Conservation (phyloP, 2,888 invertebrate genomes). For the Drosophila paucipuncta region DNA sequence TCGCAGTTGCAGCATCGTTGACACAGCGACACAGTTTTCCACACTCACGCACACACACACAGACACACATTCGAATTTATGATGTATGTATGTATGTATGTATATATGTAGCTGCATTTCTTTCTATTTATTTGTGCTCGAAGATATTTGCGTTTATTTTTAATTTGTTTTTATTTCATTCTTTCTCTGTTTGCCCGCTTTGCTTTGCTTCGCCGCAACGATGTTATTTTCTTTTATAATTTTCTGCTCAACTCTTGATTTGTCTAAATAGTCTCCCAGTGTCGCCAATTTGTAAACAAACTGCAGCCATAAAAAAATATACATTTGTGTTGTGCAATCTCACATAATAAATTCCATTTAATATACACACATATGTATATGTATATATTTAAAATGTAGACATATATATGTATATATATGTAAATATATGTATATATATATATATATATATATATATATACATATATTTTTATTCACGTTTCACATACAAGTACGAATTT, state of each 20-base stretch:
- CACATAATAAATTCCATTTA: constrained; percentile 35
- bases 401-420: constrained; percentile 14
- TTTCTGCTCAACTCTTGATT: constrained; percentile 46
- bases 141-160: constrained; percentile 52
- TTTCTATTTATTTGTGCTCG: constrained; percentile 54
- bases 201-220: constrained; percentile 20
- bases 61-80: constrained; percentile 5
- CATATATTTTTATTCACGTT: constrained; percentile 7
- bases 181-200: constrained; percentile 25
- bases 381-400: constrained; percentile 6
- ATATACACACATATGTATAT: constrained; percentile 10
- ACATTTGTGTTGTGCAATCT: constrained; percentile 53
- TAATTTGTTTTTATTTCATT: constrained; percentile 73
- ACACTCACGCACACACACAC: constrained; percentile 29
- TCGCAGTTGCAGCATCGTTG: constrained; percentile 59
- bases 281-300: constrained; percentile 82
- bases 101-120: constrained; percentile 30
- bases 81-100: background rate
- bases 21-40: constrained; percentile 79
- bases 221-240: constrained; percentile 25
- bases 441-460: constrained; percentile 4
- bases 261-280: constrained; percentile 68
- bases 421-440: constrained; percentile 5
- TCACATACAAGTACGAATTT: constrained; percentile 1
- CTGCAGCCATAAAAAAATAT: constrained; percentile 56